Conservation (phyloP, 2,113 vertebrate genomes). For the Lipophrys pholis region DNA sequence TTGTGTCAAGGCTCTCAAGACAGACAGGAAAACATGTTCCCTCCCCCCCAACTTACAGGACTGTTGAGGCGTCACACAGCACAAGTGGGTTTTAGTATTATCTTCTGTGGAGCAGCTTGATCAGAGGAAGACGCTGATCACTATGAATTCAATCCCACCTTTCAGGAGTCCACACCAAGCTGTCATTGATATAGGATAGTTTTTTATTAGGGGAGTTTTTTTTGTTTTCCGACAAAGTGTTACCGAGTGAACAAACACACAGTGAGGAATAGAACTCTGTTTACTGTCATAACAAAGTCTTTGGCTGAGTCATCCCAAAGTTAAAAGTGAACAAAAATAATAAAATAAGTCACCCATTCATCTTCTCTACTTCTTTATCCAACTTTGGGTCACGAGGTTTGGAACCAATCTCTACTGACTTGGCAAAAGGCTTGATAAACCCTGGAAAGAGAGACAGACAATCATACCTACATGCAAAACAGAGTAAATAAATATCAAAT, state of each 20-base stretch:
- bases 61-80: conserved; percentile 19
- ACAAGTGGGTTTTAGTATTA: conserved; percentile 4
- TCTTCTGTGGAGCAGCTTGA: conserved; percentile 16
- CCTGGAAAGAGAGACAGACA: too few relatives aligned
- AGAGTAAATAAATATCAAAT: too few relatives aligned
- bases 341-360: too few relatives aligned
- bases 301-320: background rate
- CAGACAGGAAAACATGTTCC: conserved; percentile 1
- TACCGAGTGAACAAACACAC: background rate
- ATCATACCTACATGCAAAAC: too few relatives aligned
- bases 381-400: too few relatives aligned
- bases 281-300: background rate
- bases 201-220: background rate
- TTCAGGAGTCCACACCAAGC: conserved; percentile 1
- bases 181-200: background rate
- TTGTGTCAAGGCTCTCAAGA: conserved; percentile 36
- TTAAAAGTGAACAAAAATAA: too few relatives aligned
- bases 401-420: too few relatives aligned
- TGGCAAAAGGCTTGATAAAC: too few relatives aligned
- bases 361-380: too few relatives aligned
- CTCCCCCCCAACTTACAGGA: background rate
- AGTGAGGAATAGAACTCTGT: background rate
- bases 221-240: background rate
- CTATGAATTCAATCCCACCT: conserved; percentile 3
- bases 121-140: conserved; percentile 15